A percentile compares a stretch with the other conserved stretches of the same genome.
Evolutionary conservation across 92 coral and sea anemone species (phyloP).

Genomic region (Epizoanthus fatuus): DNA sequence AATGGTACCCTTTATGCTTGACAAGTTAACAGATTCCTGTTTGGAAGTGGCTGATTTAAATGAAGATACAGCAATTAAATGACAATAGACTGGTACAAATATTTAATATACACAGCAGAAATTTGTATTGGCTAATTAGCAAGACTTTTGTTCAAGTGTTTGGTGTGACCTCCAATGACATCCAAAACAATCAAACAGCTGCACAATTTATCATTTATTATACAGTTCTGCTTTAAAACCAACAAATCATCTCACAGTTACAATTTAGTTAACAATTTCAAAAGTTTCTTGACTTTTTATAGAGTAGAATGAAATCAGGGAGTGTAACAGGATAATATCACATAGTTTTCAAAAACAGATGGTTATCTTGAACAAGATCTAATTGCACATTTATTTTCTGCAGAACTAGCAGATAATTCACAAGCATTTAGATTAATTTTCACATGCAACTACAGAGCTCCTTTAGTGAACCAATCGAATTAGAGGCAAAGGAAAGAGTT

Average conservation of each 20-base stretch:
- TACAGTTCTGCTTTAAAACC: not conserved
- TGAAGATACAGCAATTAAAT: constrained; percentile 13
- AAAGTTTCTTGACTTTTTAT: not conserved
- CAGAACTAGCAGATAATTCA: not conserved
- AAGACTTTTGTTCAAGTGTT: not conserved
- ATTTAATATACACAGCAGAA: not conserved
- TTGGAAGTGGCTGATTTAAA: not conserved
- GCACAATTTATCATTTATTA: too few species aligned
- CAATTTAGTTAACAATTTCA: not conserved
- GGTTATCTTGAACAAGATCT: constrained; percentile 3
- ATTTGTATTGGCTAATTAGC: not conserved
- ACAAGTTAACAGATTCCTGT: not conserved
- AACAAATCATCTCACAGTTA: not conserved
- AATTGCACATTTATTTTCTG: constrained; percentile 9
- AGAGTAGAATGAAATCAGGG: not conserved
- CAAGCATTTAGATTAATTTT: not conserved
- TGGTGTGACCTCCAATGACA: not conserved
- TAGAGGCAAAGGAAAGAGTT: not conserved
- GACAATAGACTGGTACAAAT: not conserved
- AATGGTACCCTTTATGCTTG: too few species aligned
- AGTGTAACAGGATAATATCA: constrained; percentile 13
- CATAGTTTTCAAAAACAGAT: constrained; percentile 17
- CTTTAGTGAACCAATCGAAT: too few species aligned
- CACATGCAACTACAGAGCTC: too few species aligned
- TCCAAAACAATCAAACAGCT: not conserved